Evolutionary conservation across 64 coral and sea anemone species (phyloP).

Genomic region (Actinia tenebrosa): DNA sequence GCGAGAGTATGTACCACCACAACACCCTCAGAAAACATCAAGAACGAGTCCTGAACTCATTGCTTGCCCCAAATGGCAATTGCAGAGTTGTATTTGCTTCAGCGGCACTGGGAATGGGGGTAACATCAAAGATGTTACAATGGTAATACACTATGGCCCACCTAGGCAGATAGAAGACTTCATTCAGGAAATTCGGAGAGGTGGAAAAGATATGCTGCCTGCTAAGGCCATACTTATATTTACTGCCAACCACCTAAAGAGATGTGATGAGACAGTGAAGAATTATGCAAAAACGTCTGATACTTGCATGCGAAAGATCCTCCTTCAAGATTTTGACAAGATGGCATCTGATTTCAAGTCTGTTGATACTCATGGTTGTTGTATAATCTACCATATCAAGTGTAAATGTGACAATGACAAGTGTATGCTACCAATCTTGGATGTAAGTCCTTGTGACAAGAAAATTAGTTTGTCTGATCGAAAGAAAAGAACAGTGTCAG

Average conservation of each 20-base stretch:
- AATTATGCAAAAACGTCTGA: conserved; percentile 28
- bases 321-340: conserved; percentile 19
- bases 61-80: conserved; percentile 23
- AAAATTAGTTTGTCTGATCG: background rate
- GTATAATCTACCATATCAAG: background rate
- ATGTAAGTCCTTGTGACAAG: background rate
- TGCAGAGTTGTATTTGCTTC: conserved; percentile 57
- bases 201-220: conserved; percentile 33
- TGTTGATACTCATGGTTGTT: conserved; percentile 15
- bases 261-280: conserved; percentile 14
- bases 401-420: background rate
- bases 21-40: conserved; percentile 45
- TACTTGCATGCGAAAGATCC: conserved; percentile 4
- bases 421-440: background rate
- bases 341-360: background rate
- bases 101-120: conserved; percentile 54
- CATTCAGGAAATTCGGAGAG: conserved; percentile 49
- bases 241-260: conserved; percentile 23
- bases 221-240: conserved; percentile 27
- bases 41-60: conserved; percentile 18
- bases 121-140: background rate
- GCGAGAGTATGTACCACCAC: conserved; percentile 20
- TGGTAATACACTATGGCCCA: conserved; percentile 11
- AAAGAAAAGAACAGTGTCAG: conserved; percentile 2
- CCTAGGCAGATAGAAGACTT: conserved; percentile 38